These are phyloP conservation scores for Colletes latitarsis DNA, from an alignment of 1,140 invertebrate genomes.

Conservation along the genomic window DNA sequence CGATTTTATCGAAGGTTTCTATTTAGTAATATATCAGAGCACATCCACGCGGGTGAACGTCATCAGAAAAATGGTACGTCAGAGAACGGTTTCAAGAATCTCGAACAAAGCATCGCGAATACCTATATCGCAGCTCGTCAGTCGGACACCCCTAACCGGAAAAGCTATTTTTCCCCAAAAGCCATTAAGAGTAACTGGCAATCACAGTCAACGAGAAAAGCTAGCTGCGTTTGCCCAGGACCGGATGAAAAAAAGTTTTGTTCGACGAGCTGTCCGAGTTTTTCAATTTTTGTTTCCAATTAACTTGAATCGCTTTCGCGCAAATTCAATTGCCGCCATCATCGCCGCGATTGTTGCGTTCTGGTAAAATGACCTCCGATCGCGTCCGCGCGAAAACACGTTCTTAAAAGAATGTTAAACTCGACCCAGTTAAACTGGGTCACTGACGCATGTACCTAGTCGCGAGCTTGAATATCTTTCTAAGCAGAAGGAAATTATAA, in stretches of 20 bases:
- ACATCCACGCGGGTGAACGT: no score
- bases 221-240: background rate
- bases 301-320: slow-evolving; percentile 32
- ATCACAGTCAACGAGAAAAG: slow-evolving; percentile 19
- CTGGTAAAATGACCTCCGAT: background rate
- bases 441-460: no score
- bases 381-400: no score
- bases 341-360: slow-evolving; percentile 27
- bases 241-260: background rate
- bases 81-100: no score
- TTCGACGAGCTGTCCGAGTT: background rate
- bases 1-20: no score
- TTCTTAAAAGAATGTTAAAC: no score
- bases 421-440: no score
- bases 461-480: no score
- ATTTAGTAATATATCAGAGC: no score
- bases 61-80: no score
- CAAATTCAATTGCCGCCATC: slow-evolving; percentile 40
- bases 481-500: no score
- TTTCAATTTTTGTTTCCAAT: slow-evolving; percentile 37
- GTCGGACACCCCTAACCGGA: background rate
- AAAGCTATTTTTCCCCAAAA: background rate
- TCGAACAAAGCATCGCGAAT: background rate
- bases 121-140: background rate
- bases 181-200: slow-evolving; percentile 35